Evolutionary conservation across 1,140 invertebrate species (phyloP).

Genomic region (Bombus soroeensis): DNA sequence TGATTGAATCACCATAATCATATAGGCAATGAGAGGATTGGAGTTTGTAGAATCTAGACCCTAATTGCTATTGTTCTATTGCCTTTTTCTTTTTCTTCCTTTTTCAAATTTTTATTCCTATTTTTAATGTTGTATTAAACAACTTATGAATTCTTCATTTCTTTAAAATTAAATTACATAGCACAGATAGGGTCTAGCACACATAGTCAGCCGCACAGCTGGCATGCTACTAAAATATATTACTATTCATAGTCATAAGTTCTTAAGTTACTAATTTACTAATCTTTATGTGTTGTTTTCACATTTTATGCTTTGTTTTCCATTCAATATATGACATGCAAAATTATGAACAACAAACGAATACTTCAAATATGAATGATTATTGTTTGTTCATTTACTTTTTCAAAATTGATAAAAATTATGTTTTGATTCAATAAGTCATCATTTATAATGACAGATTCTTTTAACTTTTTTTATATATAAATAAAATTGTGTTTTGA

Average conservation of each 20-base stretch:
- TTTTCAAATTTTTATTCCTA: slow-evolving; percentile 48
- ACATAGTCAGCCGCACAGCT: slow-evolving; percentile 81
- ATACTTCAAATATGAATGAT: slow-evolving; percentile 23
- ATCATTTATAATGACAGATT: neutral
- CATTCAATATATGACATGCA: neutral
- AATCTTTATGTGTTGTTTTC: slow-evolving; percentile 45
- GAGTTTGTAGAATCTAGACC: slow-evolving; percentile 72
- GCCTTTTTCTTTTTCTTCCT: slow-evolving; percentile 15
- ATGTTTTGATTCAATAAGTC: neutral
- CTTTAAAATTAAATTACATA: slow-evolving; percentile 39
- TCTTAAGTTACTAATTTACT: slow-evolving; percentile 54
- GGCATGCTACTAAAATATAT: slow-evolving; percentile 65
- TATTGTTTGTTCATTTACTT: neutral
- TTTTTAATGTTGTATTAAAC: slow-evolving; percentile 18
- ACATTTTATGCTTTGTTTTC: slow-evolving; percentile 25
- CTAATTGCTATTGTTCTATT: slow-evolving; percentile 48
- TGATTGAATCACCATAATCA: slow-evolving; percentile 52
- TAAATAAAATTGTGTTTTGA: neutral
- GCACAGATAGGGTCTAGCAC: slow-evolving; percentile 68
- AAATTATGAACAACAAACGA: neutral
- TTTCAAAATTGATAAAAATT: neutral
- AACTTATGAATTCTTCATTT: neutral
- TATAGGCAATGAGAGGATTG: slow-evolving; percentile 74
- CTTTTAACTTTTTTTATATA: neutral
- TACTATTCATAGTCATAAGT: slow-evolving; percentile 42